Base-by-base conservation (phyloP, 2,888 invertebrate genomes). In the Athalia circularis region DNA sequence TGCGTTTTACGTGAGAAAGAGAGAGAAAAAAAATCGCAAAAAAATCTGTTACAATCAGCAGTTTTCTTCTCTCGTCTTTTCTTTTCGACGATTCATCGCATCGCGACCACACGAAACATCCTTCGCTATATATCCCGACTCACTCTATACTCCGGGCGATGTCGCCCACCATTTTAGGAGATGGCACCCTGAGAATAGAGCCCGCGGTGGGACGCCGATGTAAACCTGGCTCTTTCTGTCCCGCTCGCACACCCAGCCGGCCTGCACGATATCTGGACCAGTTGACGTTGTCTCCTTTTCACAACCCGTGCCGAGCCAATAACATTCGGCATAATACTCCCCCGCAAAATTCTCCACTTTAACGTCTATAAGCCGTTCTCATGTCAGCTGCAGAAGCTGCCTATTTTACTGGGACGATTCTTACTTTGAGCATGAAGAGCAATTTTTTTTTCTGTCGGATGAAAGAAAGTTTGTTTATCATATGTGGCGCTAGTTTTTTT, bases 141-240 rank as follows among this genome's bases (percentile, higher is more conserved):
- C 57, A 57, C 72, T 72, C 75, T 61, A 62, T 5, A 75, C 78
- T 64, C 65, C 75, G 70, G 61, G 59, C 76, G 76, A 81, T 81
- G 82, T 81, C 81, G 83, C 84, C 83, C 84, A 82, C 89, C 90
- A 87, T 90, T 90, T 90, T 90, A 88, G 90, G 89, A 86, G 86
- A 87, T 86, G 86, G 85, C 84, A 83, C 84, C 86, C 88, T 85
- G 83, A 84, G 86, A 87, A 87, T 87, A 87, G 87, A 86, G 86
- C 80, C 80, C 79, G 29, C 29, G 80, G 79, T 81, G 79, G 78
- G 67, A 65, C 79, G 72, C 68, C 81, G 82, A 78, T 54, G 57
- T 29, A 78, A 79, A 77, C 64, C 74, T 67, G 68, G 77, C 76
- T 64, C 15, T 64, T 57, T 79, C 67, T 61, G 11, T 79, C 75